Evolutionary conservation across 2,113 vertebrate genomes (phyloP).

Genomic region (Abramis brama): DNA sequence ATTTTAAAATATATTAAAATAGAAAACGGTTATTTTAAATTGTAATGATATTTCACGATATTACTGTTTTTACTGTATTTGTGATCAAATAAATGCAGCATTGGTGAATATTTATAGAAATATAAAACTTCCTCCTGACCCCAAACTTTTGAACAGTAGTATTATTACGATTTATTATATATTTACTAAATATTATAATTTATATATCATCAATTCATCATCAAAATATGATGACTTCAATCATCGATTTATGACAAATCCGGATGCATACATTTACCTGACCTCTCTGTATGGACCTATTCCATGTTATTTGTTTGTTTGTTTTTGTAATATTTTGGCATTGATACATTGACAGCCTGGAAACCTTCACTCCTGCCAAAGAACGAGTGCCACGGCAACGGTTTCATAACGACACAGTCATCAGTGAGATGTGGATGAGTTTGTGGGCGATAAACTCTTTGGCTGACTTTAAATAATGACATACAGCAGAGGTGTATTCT

Average conservation of each 20-base stretch:
- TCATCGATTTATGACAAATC: not conserved
- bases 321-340: conserved; percentile 25
- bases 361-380: conserved; percentile 45
- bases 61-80: not conserved
- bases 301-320: conserved; percentile 19
- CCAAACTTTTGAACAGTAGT: not conserved
- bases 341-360: conserved; percentile 12
- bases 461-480: conserved; percentile 48
- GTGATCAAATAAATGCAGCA: not conserved
- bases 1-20: not conserved
- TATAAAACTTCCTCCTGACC: not conserved
- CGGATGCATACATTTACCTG: conserved; percentile 21
- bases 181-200: not conserved
- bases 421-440: conserved; percentile 28
- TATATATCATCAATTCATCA: not conserved
- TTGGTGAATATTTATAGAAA: not conserved
- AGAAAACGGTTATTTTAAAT: no score
- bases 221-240: not conserved
- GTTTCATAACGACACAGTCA: conserved; percentile 47
- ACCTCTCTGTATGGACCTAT: not conserved
- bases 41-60: not conserved
- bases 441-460: conserved; percentile 42
- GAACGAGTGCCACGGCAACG: conserved; percentile 12
- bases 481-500: conserved; percentile 51
- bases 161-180: no score